A percentile compares a stretch with the other conserved stretches of the same genome.
These are phyloP conservation scores for Uropsilus gracilis DNA, from an alignment of 2,113 vertebrate genomes.

Conservation along the genomic window DNA sequence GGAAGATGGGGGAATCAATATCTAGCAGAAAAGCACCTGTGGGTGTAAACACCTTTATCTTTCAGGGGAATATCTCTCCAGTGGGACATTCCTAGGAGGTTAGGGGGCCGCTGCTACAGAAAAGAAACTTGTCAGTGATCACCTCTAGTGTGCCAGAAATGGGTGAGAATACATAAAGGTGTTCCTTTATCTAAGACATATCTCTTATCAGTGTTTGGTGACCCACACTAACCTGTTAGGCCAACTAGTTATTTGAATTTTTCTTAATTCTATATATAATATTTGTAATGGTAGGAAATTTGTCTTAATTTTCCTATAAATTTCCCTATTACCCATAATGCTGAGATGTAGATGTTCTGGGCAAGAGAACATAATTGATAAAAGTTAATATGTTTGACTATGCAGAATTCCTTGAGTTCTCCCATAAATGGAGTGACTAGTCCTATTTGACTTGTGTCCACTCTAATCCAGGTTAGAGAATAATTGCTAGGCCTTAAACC, in stretches of 20 bases:
- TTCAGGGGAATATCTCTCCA: too few relatives aligned
- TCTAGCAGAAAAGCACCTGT: too few relatives aligned
- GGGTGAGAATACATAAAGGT: too few relatives aligned
- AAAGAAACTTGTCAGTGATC: too few relatives aligned
- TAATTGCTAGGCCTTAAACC: background rate
- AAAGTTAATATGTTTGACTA: conserved; percentile 20
- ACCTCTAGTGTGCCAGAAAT: too few relatives aligned
- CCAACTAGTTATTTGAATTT: conserved; percentile 49
- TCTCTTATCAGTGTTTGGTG: too few relatives aligned
- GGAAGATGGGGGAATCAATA: too few relatives aligned
- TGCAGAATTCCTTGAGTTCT: background rate
- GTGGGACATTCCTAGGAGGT: too few relatives aligned
- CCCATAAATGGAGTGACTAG: background rate
- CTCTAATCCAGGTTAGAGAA: background rate
- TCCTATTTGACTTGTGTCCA: background rate
- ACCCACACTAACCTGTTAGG: background rate
- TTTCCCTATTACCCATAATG: background rate
- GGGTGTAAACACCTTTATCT: too few relatives aligned
- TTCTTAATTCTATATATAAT: background rate
- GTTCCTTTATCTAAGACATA: too few relatives aligned
- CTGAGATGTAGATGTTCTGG: conserved; percentile 12
- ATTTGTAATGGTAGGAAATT: background rate
- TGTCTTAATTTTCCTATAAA: too few relatives aligned
- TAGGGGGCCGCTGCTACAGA: too few relatives aligned
- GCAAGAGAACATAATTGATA: conserved; percentile 5